Conservation (phyloP, 2,113 vertebrate species). For the Ammodytes marinus region DNA sequence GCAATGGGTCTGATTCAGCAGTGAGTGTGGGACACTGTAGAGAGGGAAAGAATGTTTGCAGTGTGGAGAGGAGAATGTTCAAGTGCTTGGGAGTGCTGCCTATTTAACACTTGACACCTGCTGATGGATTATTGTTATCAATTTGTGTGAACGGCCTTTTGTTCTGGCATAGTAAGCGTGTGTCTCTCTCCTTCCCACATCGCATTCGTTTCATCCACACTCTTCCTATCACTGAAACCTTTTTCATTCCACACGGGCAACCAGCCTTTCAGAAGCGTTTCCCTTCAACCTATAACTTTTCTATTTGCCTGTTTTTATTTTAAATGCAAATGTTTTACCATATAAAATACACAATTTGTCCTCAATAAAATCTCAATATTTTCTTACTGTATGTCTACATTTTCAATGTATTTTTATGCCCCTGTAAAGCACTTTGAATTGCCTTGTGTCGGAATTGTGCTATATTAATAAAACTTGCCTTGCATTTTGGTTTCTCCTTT, state of each 20-base stretch:
- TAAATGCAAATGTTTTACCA: too few species aligned
- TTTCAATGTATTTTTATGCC: too few species aligned
- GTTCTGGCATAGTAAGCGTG: neutral
- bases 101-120: neutral
- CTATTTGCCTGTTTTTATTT: too few species aligned
- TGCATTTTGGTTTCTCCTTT: neutral
- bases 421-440: too few species aligned
- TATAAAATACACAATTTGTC: too few species aligned
- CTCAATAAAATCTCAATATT: too few species aligned
- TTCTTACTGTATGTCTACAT: too few species aligned
- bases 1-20: neutral
- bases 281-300: too few species aligned
- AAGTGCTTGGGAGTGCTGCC: constrained; percentile 5
- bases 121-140: neutral
- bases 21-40: neutral
- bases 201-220: neutral
- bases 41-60: constrained; percentile 16
- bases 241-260: neutral
- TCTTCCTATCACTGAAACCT: neutral
- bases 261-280: neutral
- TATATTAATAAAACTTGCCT: too few species aligned
- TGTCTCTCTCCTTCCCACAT: neutral
- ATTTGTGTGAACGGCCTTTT: neutral
- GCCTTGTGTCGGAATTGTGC: too few species aligned
- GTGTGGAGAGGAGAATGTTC: neutral